Evolutionary conservation across 2,888 invertebrate species (phyloP), one percentile per base, ranked within the genome.

Genomic region (Trichacis sp.): DNA sequence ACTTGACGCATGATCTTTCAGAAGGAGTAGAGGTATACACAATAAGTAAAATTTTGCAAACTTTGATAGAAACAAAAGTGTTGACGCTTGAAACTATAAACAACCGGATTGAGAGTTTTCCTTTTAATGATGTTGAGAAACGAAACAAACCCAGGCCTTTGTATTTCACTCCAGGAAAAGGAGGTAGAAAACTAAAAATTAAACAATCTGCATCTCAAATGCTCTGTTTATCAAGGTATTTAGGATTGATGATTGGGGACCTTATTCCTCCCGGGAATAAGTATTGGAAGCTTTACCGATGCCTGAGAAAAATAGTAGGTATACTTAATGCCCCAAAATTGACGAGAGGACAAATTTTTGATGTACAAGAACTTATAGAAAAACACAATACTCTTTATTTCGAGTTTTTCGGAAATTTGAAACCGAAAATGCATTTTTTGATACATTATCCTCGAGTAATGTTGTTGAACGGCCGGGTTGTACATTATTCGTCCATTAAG

Each of bases 181-280:
- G 45, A 64, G 59, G 59, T n/a, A 15, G 20, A 12, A 57, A 61
- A 58, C 18, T 64, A n/a, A 54, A 64, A 47, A 51, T 58, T 1
- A 55, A 47, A 48, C 55, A 60, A 53, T 64, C 56, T 18, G 48
- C 65, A 33, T 15, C 52, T 2, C 54, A 64, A 50, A 60, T 68
- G 38, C 46, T 68, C 15, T 64, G 64, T 19, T 47, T 58, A 9
- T 46, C 58, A 40, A 49, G 63, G 20, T 64, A 68, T 45, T 53
- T 68, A 18, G 54, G 60, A 17, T 33, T 60, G 0, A 63, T 60
- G 50, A 67, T 67, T 54, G 63, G 63, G 11, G 60, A 59, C 24
- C 38, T 50, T 9, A 45, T 63, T 40, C 60, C 50, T 12, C 33
- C 53, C 17, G 24, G 24, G 3, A 24, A 5, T 3, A 5, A 24